A percentile compares a stretch with the other conserved stretches of the same genome.
These are phyloP conservation scores for Heliconius eleuchia DNA, from an alignment of 1,140 invertebrate genomes.

Conservation along the genomic window DNA sequence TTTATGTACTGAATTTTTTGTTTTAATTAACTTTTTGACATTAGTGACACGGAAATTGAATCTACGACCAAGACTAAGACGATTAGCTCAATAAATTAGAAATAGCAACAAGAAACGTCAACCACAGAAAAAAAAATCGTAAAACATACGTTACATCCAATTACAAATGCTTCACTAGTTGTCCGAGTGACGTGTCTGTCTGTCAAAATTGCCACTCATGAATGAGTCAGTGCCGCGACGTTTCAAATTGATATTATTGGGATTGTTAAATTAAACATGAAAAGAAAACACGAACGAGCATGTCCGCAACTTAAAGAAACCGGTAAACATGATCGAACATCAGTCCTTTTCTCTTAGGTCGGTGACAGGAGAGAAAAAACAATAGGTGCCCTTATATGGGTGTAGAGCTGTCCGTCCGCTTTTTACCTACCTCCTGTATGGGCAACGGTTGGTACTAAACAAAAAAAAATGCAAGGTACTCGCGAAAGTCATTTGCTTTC, in stretches of 20 bases:
- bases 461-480: conserved; percentile 36
- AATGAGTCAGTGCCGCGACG: conserved; percentile 10
- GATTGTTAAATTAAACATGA: conserved; percentile 16
- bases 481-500: conserved; percentile 43
- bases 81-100: no score
- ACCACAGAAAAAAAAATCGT: not conserved
- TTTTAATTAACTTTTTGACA: no score
- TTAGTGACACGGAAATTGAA: no score
- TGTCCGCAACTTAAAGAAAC: conserved; percentile 47
- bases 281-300: conserved; percentile 29
- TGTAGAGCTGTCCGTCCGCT: conserved; percentile 32
- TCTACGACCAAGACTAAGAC: no score
- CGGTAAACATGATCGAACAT: conserved; percentile 47
- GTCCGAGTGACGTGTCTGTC: not conserved
- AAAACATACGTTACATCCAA: not conserved
- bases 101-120: not conserved
- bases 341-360: conserved; percentile 40
- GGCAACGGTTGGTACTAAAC: conserved; percentile 37
- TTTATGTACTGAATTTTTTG: no score
- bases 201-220: conserved; percentile 6
- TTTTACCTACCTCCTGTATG: conserved; percentile 45
- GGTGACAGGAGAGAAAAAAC: conserved; percentile 45
- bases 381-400: conserved; percentile 50
- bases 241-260: conserved; percentile 17
- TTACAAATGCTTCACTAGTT: conserved; percentile 1